phyloP scores from a whole-genome alignment of 2,113 vertebrate species.

The Erinaceus europaeus region DNA sequence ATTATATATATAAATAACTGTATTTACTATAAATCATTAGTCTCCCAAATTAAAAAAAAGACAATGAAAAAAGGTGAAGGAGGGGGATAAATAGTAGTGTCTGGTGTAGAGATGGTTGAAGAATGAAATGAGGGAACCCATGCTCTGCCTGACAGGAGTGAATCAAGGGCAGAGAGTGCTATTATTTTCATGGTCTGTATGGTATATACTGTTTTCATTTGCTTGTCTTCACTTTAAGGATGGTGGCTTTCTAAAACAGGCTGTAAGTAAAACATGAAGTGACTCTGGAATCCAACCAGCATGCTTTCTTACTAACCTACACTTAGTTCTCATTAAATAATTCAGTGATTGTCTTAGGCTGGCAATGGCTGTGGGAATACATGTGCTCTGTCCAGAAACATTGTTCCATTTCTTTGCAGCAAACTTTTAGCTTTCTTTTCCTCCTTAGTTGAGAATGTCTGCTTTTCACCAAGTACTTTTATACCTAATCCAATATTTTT shows the following conservation, averaged over 20 bases:
- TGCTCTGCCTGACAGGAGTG: neutral
- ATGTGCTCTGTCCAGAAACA: neutral
- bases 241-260: neutral
- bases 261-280: neutral
- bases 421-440: neutral
- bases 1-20: too few species aligned
- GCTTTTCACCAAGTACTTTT: neutral
- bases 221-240: conserved; percentile 3
- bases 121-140: neutral
- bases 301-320: neutral
- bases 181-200: neutral
- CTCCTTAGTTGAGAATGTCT: neutral
- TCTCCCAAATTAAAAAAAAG: too few species aligned
- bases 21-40: too few species aligned
- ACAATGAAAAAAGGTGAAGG: too few species aligned
- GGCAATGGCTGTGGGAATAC: neutral
- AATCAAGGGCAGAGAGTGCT: neutral
- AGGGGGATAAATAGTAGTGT: neutral
- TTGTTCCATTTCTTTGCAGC: neutral
- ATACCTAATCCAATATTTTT: neutral
- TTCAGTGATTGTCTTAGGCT: neutral
- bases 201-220: neutral
- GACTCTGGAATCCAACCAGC: neutral
- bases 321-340: conserved; percentile 5
- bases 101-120: neutral